Evolutionary conservation across 2,113 vertebrate species (phyloP).

Genomic region (Anarhynchus alexandrinus): DNA sequence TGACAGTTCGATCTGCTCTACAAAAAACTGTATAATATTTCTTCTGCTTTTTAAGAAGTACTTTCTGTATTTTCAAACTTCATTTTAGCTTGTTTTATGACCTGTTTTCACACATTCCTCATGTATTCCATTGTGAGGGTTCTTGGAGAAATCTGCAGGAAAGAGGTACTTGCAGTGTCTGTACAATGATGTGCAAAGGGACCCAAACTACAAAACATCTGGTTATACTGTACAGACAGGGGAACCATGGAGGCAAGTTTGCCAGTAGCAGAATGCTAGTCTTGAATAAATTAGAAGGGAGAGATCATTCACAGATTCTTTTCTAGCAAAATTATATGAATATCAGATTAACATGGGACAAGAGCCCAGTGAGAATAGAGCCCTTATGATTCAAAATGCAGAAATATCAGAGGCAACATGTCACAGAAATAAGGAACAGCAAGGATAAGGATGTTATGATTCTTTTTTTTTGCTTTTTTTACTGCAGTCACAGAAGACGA

Average conservation of each 20-base stretch:
- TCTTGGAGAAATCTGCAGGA: slow-evolving; percentile 41
- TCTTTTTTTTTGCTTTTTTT: background rate
- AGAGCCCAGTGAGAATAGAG: slow-evolving; percentile 45
- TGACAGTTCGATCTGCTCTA: background rate
- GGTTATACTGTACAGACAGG: slow-evolving; percentile 34
- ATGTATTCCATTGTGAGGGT: slow-evolving; percentile 13
- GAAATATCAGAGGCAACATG: slow-evolving; percentile 35
- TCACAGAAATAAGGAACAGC: slow-evolving; percentile 22
- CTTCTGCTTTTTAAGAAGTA: slow-evolving; percentile 9
- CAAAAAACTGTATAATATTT: background rate
- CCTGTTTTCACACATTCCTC: slow-evolving; percentile 27
- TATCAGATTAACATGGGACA: slow-evolving; percentile 59
- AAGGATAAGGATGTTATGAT: background rate
- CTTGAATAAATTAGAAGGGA: slow-evolving; percentile 66
- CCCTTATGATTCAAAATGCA: slow-evolving; percentile 57
- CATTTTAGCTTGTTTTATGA: slow-evolving; percentile 22
- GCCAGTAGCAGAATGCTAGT: slow-evolving; percentile 63
- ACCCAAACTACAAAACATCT: slow-evolving; percentile 66
- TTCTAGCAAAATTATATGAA: slow-evolving; percentile 54
- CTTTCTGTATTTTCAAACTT: slow-evolving; percentile 15
- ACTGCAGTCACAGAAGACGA: background rate
- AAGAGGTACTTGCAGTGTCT: slow-evolving; percentile 39
- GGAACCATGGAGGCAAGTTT: slow-evolving; percentile 46
- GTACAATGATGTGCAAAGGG: slow-evolving; percentile 38
- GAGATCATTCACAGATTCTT: slow-evolving; percentile 39